Evolutionary conservation across 2,888 invertebrate genomes (phyloP), one percentile per base, ranked within the genome.

Genomic region (Drosophila heteroneura): DNA sequence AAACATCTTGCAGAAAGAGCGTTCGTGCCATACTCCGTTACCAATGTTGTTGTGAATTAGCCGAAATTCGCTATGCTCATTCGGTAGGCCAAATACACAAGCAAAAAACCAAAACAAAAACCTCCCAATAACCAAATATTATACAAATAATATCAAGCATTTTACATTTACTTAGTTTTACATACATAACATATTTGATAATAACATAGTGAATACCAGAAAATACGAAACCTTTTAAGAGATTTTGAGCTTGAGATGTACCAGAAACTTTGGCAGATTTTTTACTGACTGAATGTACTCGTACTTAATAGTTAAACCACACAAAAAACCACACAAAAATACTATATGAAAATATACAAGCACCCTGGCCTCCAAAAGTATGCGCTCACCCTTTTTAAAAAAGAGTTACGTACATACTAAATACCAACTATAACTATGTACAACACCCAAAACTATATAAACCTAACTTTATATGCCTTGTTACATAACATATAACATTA

Each of bases 1-100:
- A 83, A 89, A 90, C 78, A 84, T 92, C 91, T 93, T 93, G 92
- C 93, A 94, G 93, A 93, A 94, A 94, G 92, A 93, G 93, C 93
- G 93, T 93, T 92, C 93, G 93, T 89, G 93, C 93, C 92, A 93
- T 93, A 89, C 93, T 94, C 85, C 93, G 93, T 90, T 93, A 93
- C 92, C 93, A 94, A 92, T 94, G 93, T 94, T 94, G 93, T 94
- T 94, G 93, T 92, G 93, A 93, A 92, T 93, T 93, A 92, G 93
- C 93, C 84, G 93, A 93, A 92, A 93, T 93, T 92, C 93, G 93
- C 92, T 93, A 93, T 91, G 91, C 93, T 90, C 93, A 93, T 92
- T 93, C 93, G 93, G 93, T 94, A 94, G 93, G 93, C 92, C 86
- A 91, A 81, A 82, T 81, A 85, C 76, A 82, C 83, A 83, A 81